phyloP scores from a whole-genome alignment of 1,140 invertebrate species.

The Drosophila malerkotliana region DNA sequence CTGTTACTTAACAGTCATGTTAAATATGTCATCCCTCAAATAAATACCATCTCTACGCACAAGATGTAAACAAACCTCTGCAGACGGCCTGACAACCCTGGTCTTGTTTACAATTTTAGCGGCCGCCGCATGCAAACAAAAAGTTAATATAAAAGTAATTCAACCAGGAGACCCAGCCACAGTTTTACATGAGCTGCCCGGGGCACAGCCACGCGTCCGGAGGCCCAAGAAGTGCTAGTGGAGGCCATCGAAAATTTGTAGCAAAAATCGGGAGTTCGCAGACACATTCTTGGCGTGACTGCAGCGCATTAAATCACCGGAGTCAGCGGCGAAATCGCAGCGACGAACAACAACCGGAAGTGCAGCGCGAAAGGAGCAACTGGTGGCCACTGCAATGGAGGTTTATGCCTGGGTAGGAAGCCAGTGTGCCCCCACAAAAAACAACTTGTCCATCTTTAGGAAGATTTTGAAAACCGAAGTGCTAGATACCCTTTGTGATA shows the following conservation, averaged over 20 bases:
- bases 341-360: constrained; percentile 73
- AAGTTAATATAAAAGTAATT: constrained; percentile 71
- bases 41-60: neutral
- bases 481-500: neutral
- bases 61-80: constrained; percentile 12
- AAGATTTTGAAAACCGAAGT: neutral
- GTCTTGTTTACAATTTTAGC: constrained; percentile 34
- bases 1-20: constrained; percentile 4
- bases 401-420: constrained; percentile 68
- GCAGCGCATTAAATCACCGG: constrained; percentile 75
- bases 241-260: constrained; percentile 1
- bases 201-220: constrained; percentile 34
- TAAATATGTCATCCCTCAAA: neutral
- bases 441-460: no score
- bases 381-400: constrained; percentile 60
- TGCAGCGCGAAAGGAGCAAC: constrained; percentile 63
- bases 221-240: constrained; percentile 12
- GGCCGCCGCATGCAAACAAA: constrained; percentile 8
- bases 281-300: constrained; percentile 65
- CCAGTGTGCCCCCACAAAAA: no score
- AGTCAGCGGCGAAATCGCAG: constrained; percentile 26
- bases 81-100: constrained; percentile 1
- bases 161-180: constrained; percentile 32
- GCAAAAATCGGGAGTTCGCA: constrained; percentile 1
- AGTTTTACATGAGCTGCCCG: constrained; percentile 73